Evolutionary conservation across 2,888 invertebrate species (phyloP).

Genomic region (Tortrix viridana): DNA sequence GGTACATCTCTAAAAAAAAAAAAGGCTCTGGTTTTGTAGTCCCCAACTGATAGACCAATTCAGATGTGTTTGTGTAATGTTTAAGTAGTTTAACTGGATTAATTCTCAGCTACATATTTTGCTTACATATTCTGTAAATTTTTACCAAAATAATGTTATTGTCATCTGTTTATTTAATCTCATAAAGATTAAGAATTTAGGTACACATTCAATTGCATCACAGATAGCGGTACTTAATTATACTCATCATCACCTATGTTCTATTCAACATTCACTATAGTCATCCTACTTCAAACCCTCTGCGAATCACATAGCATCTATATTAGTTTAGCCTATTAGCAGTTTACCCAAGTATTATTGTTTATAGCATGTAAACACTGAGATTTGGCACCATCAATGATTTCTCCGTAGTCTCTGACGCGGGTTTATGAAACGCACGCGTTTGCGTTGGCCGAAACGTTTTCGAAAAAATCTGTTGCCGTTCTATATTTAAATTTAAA

Average conservation of each 20-base stretch:
- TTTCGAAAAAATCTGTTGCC: constrained; percentile 22
- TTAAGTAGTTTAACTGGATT: no score
- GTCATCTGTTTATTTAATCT: not conserved
- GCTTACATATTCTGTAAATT: no score
- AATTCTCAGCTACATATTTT: no score
- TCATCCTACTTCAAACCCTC: constrained; percentile 17
- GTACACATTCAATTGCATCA: constrained; percentile 7
- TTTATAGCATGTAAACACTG: constrained; percentile 40
- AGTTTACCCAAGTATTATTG: constrained; percentile 42
- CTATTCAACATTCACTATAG: constrained; percentile 8
- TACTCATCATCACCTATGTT: constrained; percentile 1
- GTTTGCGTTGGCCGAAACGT: constrained; percentile 17
- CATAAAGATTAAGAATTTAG: not conserved
- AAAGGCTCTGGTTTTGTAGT: no score
- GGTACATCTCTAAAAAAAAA: no score
- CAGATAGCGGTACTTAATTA: not conserved
- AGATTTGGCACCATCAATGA: constrained; percentile 44
- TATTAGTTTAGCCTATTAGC: constrained; percentile 7
- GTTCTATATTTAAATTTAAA: constrained; percentile 41
- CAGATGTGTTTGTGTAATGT: no score
- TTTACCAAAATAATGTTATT: no score
- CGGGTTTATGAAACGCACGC: constrained; percentile 40
- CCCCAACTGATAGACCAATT: no score
- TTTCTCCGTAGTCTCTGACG: constrained; percentile 42
- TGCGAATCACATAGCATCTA: constrained; percentile 2